Evolutionary conservation across 2,888 invertebrate species (phyloP), one percentile per base, ranked within the genome.

Genomic region (Taenaris catops): DNA sequence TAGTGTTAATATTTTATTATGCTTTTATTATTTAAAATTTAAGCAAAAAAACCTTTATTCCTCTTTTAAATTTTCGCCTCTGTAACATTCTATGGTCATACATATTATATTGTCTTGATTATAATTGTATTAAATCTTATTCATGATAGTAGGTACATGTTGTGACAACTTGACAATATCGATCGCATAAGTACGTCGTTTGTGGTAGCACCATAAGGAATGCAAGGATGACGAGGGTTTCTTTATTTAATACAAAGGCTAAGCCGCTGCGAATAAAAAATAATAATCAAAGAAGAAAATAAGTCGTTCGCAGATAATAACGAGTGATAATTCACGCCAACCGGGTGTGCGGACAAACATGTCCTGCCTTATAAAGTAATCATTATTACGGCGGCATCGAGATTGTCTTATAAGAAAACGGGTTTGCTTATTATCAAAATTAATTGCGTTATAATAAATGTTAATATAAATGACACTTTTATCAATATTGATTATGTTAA

Each of bases 181-280:
- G n/a, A n/a, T n/a, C n/a, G n/a, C n/a, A n/a, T n/a, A n/a, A n/a
- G n/a, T n/a, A n/a, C n/a, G n/a, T n/a, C n/a, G n/a, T n/a, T n/a
- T 31, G 31, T 31, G 31, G 31, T 7, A 31, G 16, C 31, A 21
- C 31, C 31, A 70, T 69, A 69, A 74, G 65, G 66, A 74, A 70
- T 71, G 68, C 57, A 55, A 53, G 55, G 51, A 62, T 58, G 63
- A 63, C 58, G 52, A 60, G 66, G 66, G 59, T 63, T 63, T 63
- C 66, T 68, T 76, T 68, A 74, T 75, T 73, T 73, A 69, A 74
- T 65, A 69, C 75, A 76, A 79, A 79, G 70, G 68, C 61, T 64
- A 54, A 59, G 62, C 70, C 71, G 74, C 63, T 59, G 50, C 41
- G 37, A 42, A 34, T 44, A 45, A 45, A 44, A 60, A 59, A 68